Base-by-base conservation (phyloP, 64 coral and sea anemone species). In the Montipora sp. region DNA sequence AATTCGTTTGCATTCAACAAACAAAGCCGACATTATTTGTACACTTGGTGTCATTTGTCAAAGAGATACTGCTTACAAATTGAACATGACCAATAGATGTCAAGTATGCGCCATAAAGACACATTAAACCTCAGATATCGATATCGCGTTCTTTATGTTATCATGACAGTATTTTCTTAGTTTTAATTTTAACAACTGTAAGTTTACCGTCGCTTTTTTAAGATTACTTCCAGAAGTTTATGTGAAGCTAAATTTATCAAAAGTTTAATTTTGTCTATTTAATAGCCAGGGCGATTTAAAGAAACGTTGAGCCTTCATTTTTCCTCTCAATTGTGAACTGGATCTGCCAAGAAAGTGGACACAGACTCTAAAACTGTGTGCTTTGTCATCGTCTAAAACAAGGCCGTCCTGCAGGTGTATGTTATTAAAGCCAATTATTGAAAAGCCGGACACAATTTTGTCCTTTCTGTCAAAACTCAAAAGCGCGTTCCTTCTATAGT, bases 401-500 rank as follows among this genome's bases (percentile, higher is more conserved):
- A 19, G 13, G 16, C 45, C 44, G 14, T 19, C 13, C 44, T 71
- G 47, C 82, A 85, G 82, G 61, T 85, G 82, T 49, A 47, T 19
- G 46, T 20, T 71, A 71, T 71, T 85, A 66, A 83, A 83, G 66
- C 4, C 27, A 66, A 19, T 47, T 8, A 66, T n/a, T 47, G 80
- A 44, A 66, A 66, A 60, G 61, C 80, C 80, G 80, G 80, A 83
- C 23, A 67, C 59, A 80, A 24, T 83, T 83, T 83, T 83, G 45
- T 75, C 24, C 73, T 44, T 46, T 75, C 0, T 45, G 73, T 75
- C 73, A 75, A 12, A 75, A 45, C 73, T 75, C 24, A 11, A 75
- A 44, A 45, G 27, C 36, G 73, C 46, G 73, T 13, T 75, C 8
- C 5, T 14, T 14, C 24, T 45, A 46, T 14, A 45, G 24, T 75